Conservation (phyloP, 2,113 vertebrate species). For the Trematomus loennbergii region DNA sequence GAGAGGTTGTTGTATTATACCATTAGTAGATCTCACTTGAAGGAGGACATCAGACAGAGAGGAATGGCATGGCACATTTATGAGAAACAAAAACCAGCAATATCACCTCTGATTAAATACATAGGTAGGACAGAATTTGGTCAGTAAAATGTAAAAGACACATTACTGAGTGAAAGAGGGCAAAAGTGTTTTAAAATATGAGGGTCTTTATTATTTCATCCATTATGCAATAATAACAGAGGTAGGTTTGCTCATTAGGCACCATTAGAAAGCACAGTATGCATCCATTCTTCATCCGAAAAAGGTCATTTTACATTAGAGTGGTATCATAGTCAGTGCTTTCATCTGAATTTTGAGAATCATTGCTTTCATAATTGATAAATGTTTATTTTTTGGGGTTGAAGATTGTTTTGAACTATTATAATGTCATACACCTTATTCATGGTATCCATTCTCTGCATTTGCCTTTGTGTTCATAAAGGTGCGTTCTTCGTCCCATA, state of each 20-base stretch:
- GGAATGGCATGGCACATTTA: not conserved
- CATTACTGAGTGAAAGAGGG: not conserved
- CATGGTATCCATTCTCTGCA: not conserved
- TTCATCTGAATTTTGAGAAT: not conserved
- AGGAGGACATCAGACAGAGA: not conserved
- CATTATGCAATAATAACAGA: constrained; percentile 37
- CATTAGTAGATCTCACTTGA: not conserved
- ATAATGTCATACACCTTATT: not conserved
- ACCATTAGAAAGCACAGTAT: constrained; percentile 43
- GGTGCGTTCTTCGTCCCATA: constrained; percentile 99
- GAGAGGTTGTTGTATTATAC: not conserved
- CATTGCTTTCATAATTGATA: not conserved
- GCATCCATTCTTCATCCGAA: constrained; percentile 17
- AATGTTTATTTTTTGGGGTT: not conserved
- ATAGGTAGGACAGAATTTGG: not conserved
- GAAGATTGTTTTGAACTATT: not conserved
- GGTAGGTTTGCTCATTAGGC: constrained; percentile 41
- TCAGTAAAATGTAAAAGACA: constrained; percentile 3
- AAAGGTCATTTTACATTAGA: constrained; percentile 47
- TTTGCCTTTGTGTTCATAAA: constrained; percentile 62
- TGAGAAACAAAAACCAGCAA: not conserved
- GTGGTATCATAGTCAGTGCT: not conserved
- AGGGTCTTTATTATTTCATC: constrained; percentile 19
- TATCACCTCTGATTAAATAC: not conserved
- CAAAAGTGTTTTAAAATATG: not conserved